These are phyloP conservation scores for Zoanthus sansibaricus DNA, from an alignment of 92 coral and sea anemone genomes.

Conservation along the genomic window DNA sequence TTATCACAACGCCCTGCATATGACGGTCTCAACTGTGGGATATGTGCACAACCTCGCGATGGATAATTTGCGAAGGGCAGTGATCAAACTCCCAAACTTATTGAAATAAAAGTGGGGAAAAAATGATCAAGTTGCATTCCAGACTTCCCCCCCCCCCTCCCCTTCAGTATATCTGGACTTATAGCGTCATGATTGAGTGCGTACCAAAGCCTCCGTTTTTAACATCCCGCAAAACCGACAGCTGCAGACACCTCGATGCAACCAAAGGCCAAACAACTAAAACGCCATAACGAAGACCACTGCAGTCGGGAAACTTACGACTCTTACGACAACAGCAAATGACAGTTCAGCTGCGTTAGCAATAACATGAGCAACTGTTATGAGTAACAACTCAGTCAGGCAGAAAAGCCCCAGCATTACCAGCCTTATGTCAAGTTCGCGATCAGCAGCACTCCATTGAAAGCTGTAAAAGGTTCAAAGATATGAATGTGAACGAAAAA, in stretches of 20 bases:
- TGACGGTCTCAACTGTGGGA: conserved; percentile 55
- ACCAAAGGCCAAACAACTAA: background rate
- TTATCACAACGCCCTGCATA: conserved; percentile 58
- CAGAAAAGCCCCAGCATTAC: conserved; percentile 5
- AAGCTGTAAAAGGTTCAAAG: conserved; percentile 59
- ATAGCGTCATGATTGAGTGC: conserved; percentile 63
- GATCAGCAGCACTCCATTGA: conserved; percentile 53
- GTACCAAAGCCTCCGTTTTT: conserved; percentile 33
- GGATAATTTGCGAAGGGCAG: conserved; percentile 49
- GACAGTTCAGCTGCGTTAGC: background rate
- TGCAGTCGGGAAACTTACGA: background rate
- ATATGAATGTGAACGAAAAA: conserved; percentile 64
- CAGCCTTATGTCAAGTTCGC: conserved; percentile 49
- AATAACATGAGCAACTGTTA: conserved; percentile 20
- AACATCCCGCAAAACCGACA: conserved; percentile 12
- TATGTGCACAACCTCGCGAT: conserved; percentile 49
- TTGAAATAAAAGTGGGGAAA: conserved; percentile 56
- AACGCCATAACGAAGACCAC: background rate
- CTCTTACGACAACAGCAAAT: background rate
- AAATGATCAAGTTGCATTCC: conserved; percentile 47
- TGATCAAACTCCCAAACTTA: conserved; percentile 54
- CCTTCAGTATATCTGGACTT: conserved; percentile 51
- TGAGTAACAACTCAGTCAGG: background rate
- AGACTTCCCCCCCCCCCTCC: conserved; percentile 46
- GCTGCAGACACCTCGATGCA: background rate